phyloP scores from a whole-genome alignment of 2,113 vertebrate genomes.

The Ceyx margarethae region DNA sequence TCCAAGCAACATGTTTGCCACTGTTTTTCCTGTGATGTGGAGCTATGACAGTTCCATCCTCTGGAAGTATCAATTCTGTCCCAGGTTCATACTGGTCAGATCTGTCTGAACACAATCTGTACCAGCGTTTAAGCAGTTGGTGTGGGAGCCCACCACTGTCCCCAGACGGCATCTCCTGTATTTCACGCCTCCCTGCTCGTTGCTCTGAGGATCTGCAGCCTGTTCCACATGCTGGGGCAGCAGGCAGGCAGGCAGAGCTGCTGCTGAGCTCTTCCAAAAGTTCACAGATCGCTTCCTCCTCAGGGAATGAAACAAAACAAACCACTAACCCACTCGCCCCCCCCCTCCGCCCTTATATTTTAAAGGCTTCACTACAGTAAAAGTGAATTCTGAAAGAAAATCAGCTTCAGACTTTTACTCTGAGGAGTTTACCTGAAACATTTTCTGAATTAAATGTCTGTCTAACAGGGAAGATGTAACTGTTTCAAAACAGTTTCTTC shows the following conservation, averaged over 20 bases:
- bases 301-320: background rate
- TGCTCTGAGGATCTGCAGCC: background rate
- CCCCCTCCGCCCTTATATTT: background rate
- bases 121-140: background rate
- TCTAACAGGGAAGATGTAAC: background rate
- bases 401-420: background rate
- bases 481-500: background rate
- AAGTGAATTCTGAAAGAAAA: background rate
- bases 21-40: background rate
- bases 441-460: background rate
- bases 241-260: background rate
- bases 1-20: background rate
- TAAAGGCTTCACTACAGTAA: background rate
- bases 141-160: background rate
- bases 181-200: background rate
- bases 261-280: background rate
- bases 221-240: background rate
- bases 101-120: background rate
- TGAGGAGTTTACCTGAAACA: slow-evolving; percentile 2
- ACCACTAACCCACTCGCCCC: background rate
- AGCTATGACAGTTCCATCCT: background rate
- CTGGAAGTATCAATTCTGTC: fast-evolving
- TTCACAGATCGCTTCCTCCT: background rate
- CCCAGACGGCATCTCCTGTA: background rate
- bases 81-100: background rate